A percentile compares a stretch with the other conserved stretches of the same genome.
Evolutionary conservation across 2,797 vertebrate genomes (phyloP).

Genomic region (Myripristis murdjan): DNA sequence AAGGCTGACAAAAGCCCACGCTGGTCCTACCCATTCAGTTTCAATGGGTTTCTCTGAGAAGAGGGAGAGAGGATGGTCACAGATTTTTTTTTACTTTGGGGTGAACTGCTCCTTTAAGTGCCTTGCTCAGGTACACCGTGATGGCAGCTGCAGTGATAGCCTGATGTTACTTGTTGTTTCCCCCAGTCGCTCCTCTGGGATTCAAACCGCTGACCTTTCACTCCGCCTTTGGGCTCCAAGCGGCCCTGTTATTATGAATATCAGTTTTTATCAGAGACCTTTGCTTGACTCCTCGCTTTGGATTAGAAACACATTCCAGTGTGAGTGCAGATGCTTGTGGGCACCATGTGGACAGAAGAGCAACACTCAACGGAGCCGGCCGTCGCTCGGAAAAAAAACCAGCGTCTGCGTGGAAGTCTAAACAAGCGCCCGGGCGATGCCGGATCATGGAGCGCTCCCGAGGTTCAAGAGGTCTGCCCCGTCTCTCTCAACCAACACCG

Average conservation of each 20-base stretch:
- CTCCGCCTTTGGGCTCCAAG: neutral
- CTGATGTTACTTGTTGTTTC: neutral
- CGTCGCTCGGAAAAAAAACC: slow-evolving; percentile 56
- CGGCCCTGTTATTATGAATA: neutral
- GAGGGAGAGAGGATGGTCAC: slow-evolving; percentile 5
- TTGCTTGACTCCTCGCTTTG: slow-evolving; percentile 59
- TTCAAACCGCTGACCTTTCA: slow-evolving; percentile 17
- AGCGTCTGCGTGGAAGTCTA: slow-evolving; percentile 50
- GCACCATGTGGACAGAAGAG: slow-evolving; percentile 50
- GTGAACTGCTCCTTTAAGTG: neutral
- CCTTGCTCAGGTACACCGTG: neutral
- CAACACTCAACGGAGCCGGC: slow-evolving; percentile 59
- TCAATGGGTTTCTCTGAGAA: slow-evolving; percentile 3
- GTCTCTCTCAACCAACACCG: slow-evolving; percentile 12
- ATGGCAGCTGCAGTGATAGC: neutral
- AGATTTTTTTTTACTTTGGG: neutral
- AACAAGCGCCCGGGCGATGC: slow-evolving; percentile 43
- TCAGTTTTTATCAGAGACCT: slow-evolving; percentile 51
- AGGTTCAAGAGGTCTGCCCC: slow-evolving; percentile 41
- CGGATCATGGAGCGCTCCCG: slow-evolving; percentile 14
- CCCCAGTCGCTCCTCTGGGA: neutral
- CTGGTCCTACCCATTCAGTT: too few species aligned
- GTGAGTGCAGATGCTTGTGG: slow-evolving; percentile 53
- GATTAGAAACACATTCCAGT: slow-evolving; percentile 67
- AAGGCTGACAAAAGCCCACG: too few species aligned